Percentiles rank a stretch among this genome's conserved stretches.
phyloP scores from a whole-genome alignment of 2,113 vertebrate species.

The Pelecanus crispus region DNA sequence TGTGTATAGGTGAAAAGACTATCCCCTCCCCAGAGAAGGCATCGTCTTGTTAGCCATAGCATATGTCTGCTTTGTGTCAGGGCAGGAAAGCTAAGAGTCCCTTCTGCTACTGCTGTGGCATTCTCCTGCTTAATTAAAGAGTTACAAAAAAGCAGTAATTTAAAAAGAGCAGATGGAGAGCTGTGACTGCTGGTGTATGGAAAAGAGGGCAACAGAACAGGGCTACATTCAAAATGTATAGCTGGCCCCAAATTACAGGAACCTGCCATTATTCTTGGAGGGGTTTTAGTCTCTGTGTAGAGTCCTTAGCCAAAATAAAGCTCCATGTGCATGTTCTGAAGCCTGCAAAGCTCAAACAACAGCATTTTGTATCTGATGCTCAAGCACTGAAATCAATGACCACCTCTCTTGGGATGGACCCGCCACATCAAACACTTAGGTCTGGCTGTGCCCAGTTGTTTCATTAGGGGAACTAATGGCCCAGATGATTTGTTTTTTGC shows the following conservation, averaged over 20 bases:
- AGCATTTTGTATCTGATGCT: not conserved
- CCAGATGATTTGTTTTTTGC: not conserved
- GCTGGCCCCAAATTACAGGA: not conserved
- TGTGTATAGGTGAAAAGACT: not conserved
- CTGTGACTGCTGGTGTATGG: not conserved
- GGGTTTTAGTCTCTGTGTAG: not conserved
- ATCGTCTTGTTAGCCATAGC: not conserved
- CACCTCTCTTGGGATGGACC: not conserved
- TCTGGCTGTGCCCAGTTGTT: not conserved
- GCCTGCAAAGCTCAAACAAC: not conserved
- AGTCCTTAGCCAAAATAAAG: not conserved
- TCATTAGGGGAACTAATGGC: not conserved
- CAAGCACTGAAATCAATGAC: not conserved
- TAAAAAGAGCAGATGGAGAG: conserved; percentile 1
- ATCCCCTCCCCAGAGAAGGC: not conserved
- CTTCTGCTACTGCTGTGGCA: not conserved
- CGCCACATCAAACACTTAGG: not conserved
- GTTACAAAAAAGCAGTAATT: not conserved
- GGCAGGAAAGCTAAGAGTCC: not conserved
- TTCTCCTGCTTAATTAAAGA: not conserved
- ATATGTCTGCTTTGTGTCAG: not conserved
- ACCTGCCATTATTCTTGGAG: not conserved
- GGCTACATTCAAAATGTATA: not conserved
- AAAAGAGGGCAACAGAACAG: not conserved
- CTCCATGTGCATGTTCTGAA: not conserved